Percentiles rank a stretch among this genome's conserved stretches.
Evolutionary conservation across 1,140 invertebrate genomes (phyloP).

Genomic region (Eulimnadia texana): DNA sequence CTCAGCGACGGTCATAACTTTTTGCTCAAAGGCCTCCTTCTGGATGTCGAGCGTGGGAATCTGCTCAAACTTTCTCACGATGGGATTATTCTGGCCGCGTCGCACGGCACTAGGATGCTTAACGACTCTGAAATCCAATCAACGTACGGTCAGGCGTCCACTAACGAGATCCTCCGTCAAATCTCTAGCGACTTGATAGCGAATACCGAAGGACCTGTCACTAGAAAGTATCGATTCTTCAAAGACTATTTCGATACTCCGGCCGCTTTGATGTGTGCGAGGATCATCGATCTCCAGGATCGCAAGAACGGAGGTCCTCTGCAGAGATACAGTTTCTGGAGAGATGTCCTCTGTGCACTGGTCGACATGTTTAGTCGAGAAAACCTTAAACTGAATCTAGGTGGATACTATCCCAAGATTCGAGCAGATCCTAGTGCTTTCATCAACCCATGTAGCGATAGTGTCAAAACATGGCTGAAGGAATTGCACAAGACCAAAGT

Average conservation of each 20-base stretch:
- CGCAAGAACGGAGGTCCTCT: slow-evolving; percentile 30
- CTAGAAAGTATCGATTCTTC: slow-evolving; percentile 44
- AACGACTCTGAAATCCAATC: slow-evolving; percentile 38
- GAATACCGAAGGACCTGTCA: slow-evolving; percentile 44
- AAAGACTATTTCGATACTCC: slow-evolving; percentile 65
- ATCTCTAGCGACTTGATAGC: slow-evolving; percentile 38
- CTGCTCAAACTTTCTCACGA: slow-evolving; percentile 44
- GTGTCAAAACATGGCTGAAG: slow-evolving; percentile 47
- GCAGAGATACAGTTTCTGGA: slow-evolving; percentile 44
- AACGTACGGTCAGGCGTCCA: slow-evolving; percentile 40
- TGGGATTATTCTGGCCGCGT: slow-evolving; percentile 46
- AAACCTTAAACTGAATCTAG: slow-evolving; percentile 38
- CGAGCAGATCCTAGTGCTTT: slow-evolving; percentile 47
- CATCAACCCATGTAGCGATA: slow-evolving; percentile 40
- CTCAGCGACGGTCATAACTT: slow-evolving; percentile 44
- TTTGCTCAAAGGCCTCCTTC: slow-evolving; percentile 53
- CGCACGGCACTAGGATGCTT: slow-evolving; percentile 50
- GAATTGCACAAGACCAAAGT: slow-evolving; percentile 39
- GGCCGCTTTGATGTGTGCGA: slow-evolving; percentile 47
- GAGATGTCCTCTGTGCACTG: slow-evolving; percentile 46
- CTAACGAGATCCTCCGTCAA: slow-evolving; percentile 33
- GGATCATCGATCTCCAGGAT: slow-evolving; percentile 53
- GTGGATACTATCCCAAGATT: slow-evolving; percentile 45
- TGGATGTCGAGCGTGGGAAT: slow-evolving; percentile 59
- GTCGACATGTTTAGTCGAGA: slow-evolving; percentile 43